Evolutionary conservation across 2,888 invertebrate species (phyloP).

Genomic region (Lycocerus yunnanus): DNA sequence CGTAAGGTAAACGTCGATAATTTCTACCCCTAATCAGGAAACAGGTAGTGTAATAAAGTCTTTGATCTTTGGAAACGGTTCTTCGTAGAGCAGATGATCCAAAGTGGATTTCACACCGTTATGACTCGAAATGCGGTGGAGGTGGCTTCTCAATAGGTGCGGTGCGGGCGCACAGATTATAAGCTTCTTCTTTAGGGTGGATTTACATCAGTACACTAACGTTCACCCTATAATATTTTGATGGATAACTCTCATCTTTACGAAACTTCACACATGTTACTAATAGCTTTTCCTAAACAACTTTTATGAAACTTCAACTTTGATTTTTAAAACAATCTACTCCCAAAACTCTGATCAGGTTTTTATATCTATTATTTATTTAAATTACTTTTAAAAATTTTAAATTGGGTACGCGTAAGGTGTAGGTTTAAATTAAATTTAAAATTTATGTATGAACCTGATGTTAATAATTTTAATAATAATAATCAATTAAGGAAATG

Average conservation of each 20-base stretch:
- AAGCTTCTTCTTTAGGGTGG: conserved; percentile 38
- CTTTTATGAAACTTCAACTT: conserved; percentile 1
- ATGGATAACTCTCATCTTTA: conserved; percentile 14
- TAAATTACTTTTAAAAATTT: neutral
- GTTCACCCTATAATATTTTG: conserved; percentile 35
- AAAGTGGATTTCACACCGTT: conserved; percentile 44
- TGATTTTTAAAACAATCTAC: conserved; percentile 13
- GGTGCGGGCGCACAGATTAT: conserved; percentile 39
- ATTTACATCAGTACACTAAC: conserved; percentile 38
- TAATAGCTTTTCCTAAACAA: neutral
- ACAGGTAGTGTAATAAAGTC: conserved; percentile 45
- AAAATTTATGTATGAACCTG: neutral
- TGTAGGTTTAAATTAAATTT: neutral
- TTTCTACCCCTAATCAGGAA: conserved; percentile 41
- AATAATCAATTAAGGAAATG: neutral
- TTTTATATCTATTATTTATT: conserved; percentile 28
- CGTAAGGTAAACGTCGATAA: conserved; percentile 41
- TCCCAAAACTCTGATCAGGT: neutral
- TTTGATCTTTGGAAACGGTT: conserved; percentile 44
- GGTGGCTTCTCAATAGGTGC: conserved; percentile 41
- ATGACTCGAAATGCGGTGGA: conserved; percentile 36
- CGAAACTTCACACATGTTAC: conserved; percentile 5
- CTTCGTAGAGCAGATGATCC: conserved; percentile 43
- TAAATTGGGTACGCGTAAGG: neutral
- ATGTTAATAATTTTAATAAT: neutral